phyloP scores from a whole-genome alignment of 2,113 vertebrate species.

The Mionectes macconnelli region DNA sequence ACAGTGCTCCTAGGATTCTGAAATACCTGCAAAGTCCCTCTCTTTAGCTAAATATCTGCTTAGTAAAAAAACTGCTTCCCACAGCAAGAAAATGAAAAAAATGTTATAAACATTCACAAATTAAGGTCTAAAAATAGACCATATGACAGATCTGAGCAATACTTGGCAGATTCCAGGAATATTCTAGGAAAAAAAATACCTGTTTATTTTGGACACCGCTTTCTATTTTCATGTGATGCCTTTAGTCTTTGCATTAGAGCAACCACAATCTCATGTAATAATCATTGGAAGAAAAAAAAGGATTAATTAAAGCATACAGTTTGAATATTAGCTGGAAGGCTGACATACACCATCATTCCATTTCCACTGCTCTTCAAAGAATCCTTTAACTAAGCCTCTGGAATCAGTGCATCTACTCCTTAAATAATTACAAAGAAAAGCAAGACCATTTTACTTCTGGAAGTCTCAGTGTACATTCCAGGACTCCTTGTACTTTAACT shows the following conservation, averaged over 20 bases:
- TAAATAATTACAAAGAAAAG: not conserved
- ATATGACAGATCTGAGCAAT: not conserved
- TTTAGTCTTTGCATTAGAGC: not conserved
- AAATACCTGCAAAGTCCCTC: not conserved
- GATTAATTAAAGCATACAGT: not conserved
- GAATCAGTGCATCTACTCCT: not conserved
- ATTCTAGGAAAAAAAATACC: not conserved
- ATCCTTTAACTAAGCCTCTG: not conserved
- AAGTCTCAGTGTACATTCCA: not conserved
- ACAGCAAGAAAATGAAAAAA: not conserved
- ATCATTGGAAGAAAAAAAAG: not conserved
- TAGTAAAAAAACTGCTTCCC: not conserved
- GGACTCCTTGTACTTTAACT: not conserved
- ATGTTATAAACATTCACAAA: not conserved
- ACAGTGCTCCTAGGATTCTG: not conserved
- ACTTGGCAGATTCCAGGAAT: not conserved
- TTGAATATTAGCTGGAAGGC: not conserved
- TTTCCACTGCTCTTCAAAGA: not conserved
- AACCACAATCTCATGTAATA: not conserved
- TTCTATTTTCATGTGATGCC: not conserved
- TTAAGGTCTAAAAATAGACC: not conserved
- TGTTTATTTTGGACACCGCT: not conserved
- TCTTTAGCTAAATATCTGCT: not conserved
- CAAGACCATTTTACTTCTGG: not conserved
- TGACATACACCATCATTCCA: not conserved